phyloP scores from a whole-genome alignment of 2,113 vertebrate genomes.

The Gymnogyps californianus region DNA sequence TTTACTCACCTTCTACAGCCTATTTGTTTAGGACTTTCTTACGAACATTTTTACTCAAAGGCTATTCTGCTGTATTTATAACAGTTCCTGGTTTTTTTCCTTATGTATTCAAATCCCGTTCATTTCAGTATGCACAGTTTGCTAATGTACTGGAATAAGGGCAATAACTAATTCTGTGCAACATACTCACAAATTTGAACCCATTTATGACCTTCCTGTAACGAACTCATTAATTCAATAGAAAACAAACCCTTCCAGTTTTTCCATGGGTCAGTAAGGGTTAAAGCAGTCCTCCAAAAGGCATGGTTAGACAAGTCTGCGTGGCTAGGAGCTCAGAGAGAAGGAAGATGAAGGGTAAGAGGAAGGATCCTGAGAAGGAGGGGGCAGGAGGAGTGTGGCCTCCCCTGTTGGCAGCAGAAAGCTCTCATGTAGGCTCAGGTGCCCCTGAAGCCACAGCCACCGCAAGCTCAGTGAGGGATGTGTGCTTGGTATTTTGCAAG shows the following conservation, averaged over 20 bases:
- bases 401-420: not conserved
- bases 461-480: not conserved
- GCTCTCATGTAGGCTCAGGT: not conserved
- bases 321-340: not conserved
- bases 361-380: not conserved
- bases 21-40: not conserved
- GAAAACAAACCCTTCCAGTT: not conserved
- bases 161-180: not conserved
- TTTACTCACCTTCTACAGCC: not conserved
- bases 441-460: not conserved
- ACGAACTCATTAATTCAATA: not conserved
- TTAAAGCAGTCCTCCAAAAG: not conserved
- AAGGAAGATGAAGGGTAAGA: not conserved
- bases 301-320: not conserved
- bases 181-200: not conserved
- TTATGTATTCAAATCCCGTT: not conserved
- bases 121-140: not conserved
- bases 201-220: not conserved
- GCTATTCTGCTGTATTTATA: not conserved
- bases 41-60: not conserved
- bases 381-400: too few species aligned
- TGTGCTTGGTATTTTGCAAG: not conserved
- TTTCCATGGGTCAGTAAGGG: not conserved
- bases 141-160: not conserved
- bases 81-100: not conserved